Evolutionary conservation across 2,888 invertebrate genomes (phyloP).

Genomic region (Eristalis intricaria): DNA sequence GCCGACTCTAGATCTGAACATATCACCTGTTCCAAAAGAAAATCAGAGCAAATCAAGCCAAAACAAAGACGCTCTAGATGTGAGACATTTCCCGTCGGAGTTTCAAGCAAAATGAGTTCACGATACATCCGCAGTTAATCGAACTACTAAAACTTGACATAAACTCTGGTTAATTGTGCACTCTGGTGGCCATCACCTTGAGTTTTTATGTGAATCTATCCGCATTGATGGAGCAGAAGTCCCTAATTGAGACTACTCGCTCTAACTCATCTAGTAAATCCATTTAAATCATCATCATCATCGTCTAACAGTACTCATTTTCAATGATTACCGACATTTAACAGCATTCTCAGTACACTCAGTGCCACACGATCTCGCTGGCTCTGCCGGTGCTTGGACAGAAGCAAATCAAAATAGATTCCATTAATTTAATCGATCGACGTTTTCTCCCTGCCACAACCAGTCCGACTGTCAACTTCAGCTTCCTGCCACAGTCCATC

Average conservation of each 20-base stretch:
- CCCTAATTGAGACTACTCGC: not conserved
- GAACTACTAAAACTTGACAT: not conserved
- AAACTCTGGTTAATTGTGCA: not conserved
- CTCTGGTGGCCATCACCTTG: not conserved
- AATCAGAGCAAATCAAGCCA: no score
- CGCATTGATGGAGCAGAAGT: not conserved
- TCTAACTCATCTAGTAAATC: not conserved
- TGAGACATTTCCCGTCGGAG: not conserved
- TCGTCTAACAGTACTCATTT: not conserved
- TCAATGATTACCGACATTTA: constrained; percentile 18
- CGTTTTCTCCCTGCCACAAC: constrained; percentile 30
- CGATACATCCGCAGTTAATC: not conserved
- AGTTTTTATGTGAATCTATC: not conserved
- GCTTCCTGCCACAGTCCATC: constrained; percentile 33
- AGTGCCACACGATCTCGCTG: not conserved
- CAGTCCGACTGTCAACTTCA: constrained; percentile 10
- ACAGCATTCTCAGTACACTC: constrained; percentile 6
- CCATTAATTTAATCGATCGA: constrained; percentile 26
- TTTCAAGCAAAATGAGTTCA: not conserved
- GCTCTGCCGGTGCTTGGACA: not conserved
- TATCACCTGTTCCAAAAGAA: no score
- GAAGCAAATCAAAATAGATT: constrained; percentile 21
- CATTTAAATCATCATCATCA: not conserved
- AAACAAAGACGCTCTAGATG: not conserved
- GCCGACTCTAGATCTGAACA: no score